Evolutionary conservation across 2,888 invertebrate species (phyloP).

Genomic region (Tortrix viridana): DNA sequence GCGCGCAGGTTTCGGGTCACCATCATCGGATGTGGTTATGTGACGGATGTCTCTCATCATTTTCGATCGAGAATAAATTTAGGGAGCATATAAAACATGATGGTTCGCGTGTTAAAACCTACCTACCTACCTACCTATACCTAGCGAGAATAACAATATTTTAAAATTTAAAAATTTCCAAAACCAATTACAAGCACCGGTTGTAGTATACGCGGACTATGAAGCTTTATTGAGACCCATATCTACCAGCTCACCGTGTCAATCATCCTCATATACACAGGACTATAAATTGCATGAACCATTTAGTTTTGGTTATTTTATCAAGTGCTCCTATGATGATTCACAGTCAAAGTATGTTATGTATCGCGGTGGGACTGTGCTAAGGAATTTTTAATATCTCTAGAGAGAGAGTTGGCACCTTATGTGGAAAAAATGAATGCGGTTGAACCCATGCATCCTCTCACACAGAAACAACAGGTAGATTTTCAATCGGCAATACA

Average conservation of each 20-base stretch:
- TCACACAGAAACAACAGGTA: too few relatives aligned
- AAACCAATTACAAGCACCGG: constrained; percentile 39
- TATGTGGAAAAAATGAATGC: too few relatives aligned
- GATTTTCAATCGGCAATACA: too few relatives aligned
- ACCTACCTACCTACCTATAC: constrained; percentile 7
- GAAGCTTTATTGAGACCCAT: constrained; percentile 45
- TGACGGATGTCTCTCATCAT: constrained; percentile 12
- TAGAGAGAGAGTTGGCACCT: too few relatives aligned
- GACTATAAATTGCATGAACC: constrained; percentile 46
- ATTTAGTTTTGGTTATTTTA: too few relatives aligned
- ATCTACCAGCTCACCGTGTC: too few relatives aligned
- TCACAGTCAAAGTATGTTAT: constrained; percentile 43
- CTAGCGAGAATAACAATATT: constrained; percentile 33
- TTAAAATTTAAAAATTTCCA: constrained; percentile 40
- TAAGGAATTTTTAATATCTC: constrained; percentile 45
- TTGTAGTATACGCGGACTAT: constrained; percentile 45
- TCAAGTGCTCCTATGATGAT: constrained; percentile 48
- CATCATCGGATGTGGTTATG: background rate
- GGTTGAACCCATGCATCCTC: too few relatives aligned
- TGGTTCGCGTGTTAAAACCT: constrained; percentile 4
- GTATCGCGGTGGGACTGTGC: constrained; percentile 46
- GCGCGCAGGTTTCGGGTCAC: constrained; percentile 5
- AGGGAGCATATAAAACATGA: too few relatives aligned
- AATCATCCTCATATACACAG: constrained; percentile 43
- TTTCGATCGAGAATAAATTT: constrained; percentile 10